Conservation (phyloP, 2,113 vertebrate genomes). For the Petromus typicus region DNA sequence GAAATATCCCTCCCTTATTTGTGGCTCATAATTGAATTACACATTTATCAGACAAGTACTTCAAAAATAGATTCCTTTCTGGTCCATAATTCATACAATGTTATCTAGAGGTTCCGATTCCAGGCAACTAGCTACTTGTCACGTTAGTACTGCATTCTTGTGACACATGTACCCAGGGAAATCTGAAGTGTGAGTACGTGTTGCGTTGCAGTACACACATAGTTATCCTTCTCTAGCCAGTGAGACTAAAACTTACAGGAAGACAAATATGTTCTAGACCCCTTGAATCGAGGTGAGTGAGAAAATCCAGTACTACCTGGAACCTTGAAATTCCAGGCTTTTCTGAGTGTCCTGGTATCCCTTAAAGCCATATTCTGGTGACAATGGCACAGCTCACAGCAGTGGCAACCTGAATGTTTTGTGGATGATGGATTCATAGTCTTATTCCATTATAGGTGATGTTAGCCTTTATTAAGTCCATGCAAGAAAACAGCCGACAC, state of each 20-base stretch:
- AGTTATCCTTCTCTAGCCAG: neutral
- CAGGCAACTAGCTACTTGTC: neutral
- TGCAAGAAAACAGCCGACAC: neutral
- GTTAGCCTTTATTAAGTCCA: neutral
- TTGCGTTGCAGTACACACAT: neutral
- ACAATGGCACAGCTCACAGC: neutral
- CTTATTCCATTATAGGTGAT: neutral
- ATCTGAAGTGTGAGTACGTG: neutral
- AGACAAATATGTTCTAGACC: neutral
- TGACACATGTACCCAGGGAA: neutral
- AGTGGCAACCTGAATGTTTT: neutral
- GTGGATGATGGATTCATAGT: conserved; percentile 12
- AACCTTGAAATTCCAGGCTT: neutral
- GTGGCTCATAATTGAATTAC: neutral
- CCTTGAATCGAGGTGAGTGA: neutral
- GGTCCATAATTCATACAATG: conserved; percentile 11
- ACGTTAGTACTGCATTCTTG: neutral
- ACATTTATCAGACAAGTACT: neutral
- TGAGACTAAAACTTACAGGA: neutral
- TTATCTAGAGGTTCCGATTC: neutral
- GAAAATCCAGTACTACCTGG: neutral
- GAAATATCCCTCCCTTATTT: neutral
- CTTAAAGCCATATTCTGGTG: neutral
- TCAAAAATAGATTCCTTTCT: conserved; percentile 16
- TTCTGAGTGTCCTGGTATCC: neutral